Percentiles rank a stretch among this genome's conserved stretches.
Evolutionary conservation across 1,140 invertebrate genomes (phyloP).

Genomic region (Elymnias hypermnestra): DNA sequence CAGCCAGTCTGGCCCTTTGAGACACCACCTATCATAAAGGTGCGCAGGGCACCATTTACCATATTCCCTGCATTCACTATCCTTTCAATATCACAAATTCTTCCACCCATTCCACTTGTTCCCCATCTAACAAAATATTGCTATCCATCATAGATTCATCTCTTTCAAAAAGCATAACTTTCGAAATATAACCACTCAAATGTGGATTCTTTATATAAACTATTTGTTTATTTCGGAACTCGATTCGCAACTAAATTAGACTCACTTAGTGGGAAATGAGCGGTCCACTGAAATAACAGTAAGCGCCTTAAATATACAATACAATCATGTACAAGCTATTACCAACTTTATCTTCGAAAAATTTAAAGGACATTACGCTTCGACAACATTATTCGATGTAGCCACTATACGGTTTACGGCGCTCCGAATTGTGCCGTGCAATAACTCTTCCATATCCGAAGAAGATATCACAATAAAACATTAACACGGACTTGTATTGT

Average conservation of each 20-base stretch:
- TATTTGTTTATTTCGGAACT: slow-evolving; percentile 19
- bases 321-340: not conserved
- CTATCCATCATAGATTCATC: not conserved
- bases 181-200: not conserved
- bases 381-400: not conserved
- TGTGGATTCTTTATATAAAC: slow-evolving; percentile 1
- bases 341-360: not conserved
- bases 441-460: slow-evolving; percentile 12
- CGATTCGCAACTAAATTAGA: slow-evolving; percentile 14
- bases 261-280: slow-evolving; percentile 21
- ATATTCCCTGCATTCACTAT: too few species aligned
- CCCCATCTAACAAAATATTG: too few species aligned
- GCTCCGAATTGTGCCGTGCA: slow-evolving; percentile 12
- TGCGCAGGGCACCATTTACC: too few species aligned
- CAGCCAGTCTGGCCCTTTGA: too few species aligned
- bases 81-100: too few species aligned
- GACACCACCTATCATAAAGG: too few species aligned
- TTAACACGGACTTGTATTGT: slow-evolving; percentile 13
- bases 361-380: not conserved
- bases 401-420: not conserved
- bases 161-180: too few species aligned
- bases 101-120: too few species aligned
- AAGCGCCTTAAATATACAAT: slow-evolving; percentile 2
- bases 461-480: slow-evolving; percentile 13
- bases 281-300: slow-evolving; percentile 9